Percentiles rank a stretch among this genome's conserved stretches.
phyloP scores from a whole-genome alignment of 2,888 invertebrate genomes.

The Pandemis cinnamomeana region DNA sequence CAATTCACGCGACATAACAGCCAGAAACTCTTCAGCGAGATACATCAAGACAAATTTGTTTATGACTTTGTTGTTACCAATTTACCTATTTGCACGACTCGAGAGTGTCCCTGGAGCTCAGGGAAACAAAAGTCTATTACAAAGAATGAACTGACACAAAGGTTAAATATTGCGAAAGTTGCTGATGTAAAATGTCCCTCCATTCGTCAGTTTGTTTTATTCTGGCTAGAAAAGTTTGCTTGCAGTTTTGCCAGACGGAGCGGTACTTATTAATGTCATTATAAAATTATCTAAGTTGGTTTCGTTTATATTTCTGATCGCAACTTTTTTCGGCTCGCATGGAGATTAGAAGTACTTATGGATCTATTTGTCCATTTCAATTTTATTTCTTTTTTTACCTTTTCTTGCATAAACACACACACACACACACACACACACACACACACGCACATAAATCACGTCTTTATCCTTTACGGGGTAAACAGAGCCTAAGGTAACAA shows the following conservation, averaged over 20 bases:
- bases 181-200: conserved; percentile 52
- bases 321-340: background rate
- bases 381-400: no score
- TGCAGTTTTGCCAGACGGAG: background rate
- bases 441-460: no score
- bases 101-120: conserved; percentile 43
- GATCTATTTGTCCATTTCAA: no score
- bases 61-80: conserved; percentile 42
- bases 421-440: no score
- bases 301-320: background rate
- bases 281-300: background rate
- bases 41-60: conserved; percentile 41
- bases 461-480: no score
- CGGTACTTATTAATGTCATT: background rate
- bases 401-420: no score
- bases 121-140: conserved; percentile 60
- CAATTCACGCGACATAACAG: conserved; percentile 28
- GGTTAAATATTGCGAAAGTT: conserved; percentile 71
- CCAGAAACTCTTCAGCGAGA: conserved; percentile 24
- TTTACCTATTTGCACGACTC: conserved; percentile 37
- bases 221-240: background rate
- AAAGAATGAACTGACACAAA: conserved; percentile 58
- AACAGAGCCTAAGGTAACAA: no score
- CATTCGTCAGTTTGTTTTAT: conserved; percentile 53
- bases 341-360: background rate